A percentile compares a stretch with the other conserved stretches of the same genome.
These are phyloP conservation scores for Acleris literana DNA, from an alignment of 2,888 invertebrate genomes.

Conservation along the genomic window DNA sequence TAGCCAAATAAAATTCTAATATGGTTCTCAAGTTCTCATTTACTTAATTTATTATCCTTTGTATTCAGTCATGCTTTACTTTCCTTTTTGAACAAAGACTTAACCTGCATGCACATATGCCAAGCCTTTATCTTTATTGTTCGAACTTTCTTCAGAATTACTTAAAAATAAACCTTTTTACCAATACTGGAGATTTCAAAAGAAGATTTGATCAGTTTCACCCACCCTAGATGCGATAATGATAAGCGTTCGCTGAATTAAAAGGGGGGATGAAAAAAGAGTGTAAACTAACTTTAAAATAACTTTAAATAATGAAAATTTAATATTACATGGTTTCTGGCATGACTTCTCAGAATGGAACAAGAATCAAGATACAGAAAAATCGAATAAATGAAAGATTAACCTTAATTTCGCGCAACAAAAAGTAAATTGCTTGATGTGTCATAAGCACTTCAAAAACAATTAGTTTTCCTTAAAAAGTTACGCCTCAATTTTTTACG, in stretches of 20 bases:
- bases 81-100: constrained; percentile 23
- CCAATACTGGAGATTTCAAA: no score
- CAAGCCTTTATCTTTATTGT: neutral
- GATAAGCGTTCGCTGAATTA: no score
- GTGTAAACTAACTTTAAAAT: no score
- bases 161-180: no score
- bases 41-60: constrained; percentile 25
- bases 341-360: neutral
- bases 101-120: constrained; percentile 4
- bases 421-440: neutral
- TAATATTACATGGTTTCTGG: no score
- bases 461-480: constrained; percentile 8
- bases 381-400: neutral
- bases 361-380: neutral
- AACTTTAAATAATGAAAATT: no score
- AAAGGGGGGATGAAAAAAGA: no score
- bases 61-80: constrained; percentile 22
- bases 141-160: neutral
- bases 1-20: constrained; percentile 1
- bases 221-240: no score
- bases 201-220: no score
- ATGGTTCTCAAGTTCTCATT: constrained; percentile 10
- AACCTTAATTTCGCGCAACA: neutral
- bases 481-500: neutral
- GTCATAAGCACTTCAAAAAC: constrained; percentile 1